A percentile compares a stretch with the other conserved stretches of the same genome.
phyloP scores from a whole-genome alignment of 64 coral and sea anemone genomes.

The Montipora capricornis region DNA sequence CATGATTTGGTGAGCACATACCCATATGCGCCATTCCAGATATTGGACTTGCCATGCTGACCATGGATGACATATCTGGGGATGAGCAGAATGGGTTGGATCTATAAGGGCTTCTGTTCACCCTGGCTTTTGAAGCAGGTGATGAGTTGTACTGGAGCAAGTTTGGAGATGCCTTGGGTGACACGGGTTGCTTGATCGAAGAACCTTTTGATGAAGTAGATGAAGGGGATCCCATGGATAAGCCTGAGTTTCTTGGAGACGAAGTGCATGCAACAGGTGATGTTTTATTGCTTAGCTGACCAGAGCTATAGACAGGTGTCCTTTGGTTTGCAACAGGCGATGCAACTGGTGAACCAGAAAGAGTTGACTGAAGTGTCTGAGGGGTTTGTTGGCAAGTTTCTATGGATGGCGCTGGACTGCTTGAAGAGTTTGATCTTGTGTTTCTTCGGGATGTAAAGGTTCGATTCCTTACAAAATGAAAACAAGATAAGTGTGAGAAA shows the following conservation, averaged over 20 bases:
- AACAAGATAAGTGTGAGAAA: neutral
- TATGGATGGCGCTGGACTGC: neutral
- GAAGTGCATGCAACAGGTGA: neutral
- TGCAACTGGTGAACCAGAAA: neutral
- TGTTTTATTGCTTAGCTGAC: constrained; percentile 4
- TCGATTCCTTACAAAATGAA: neutral
- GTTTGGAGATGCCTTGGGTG: constrained; percentile 15
- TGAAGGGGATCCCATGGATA: constrained; percentile 32
- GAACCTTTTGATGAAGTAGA: constrained; percentile 14
- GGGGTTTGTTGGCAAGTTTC: neutral
- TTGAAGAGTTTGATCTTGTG: constrained; percentile 39
- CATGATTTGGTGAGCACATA: constrained; percentile 6
- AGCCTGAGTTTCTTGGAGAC: constrained; percentile 9
- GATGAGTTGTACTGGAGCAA: constrained; percentile 5
- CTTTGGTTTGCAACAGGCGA: neutral
- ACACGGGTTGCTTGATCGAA: constrained; percentile 12
- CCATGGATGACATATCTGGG: constrained; percentile 32
- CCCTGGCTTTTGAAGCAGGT: neutral
- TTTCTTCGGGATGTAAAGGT: neutral
- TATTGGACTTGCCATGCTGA: constrained; percentile 39
- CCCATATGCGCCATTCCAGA: constrained; percentile 42
- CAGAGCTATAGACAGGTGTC: neutral
- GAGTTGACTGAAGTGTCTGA: constrained; percentile 4
- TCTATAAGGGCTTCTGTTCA: constrained; percentile 37
- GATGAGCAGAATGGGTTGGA: constrained; percentile 34